Evolutionary conservation across 2,797 vertebrate genomes (phyloP).

Genomic region (Erpetoichthys calabaricus): DNA sequence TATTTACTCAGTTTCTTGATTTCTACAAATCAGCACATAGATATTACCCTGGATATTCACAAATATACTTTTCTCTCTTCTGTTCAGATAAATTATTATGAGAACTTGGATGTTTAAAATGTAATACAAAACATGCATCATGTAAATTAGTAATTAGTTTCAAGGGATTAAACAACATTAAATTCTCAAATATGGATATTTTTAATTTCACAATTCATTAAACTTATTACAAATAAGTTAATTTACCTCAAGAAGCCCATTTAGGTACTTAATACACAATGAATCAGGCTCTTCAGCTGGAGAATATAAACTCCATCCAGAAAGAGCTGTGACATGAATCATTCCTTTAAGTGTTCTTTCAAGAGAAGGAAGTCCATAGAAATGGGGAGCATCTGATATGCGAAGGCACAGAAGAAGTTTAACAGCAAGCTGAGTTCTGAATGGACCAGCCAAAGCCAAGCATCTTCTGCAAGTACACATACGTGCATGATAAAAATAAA

Average conservation of each 20-base stretch:
- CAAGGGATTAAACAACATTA: too few species aligned
- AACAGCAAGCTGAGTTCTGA: constrained; percentile 74
- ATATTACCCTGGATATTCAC: too few species aligned
- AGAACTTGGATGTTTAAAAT: too few species aligned
- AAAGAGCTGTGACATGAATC: constrained; percentile 69
- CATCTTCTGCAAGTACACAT: constrained; percentile 46
- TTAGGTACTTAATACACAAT: constrained; percentile 77
- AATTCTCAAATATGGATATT: too few species aligned
- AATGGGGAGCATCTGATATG: constrained; percentile 76
- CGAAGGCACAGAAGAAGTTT: constrained; percentile 76
- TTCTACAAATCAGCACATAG: too few species aligned
- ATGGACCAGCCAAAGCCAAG: constrained; percentile 55
- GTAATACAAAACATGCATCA: too few species aligned
- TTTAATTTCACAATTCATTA: too few species aligned
- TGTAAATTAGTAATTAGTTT: too few species aligned
- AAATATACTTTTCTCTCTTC: too few species aligned
- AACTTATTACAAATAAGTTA: too few species aligned
- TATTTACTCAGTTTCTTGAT: too few species aligned
- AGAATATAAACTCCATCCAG: constrained; percentile 75
- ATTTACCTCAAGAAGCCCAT: constrained; percentile 73
- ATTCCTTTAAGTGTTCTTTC: constrained; percentile 78
- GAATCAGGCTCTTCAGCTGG: constrained; percentile 44
- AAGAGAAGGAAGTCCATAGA: constrained; percentile 87
- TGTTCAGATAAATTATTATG: too few species aligned
- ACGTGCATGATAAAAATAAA: neutral